phyloP scores from a whole-genome alignment of 2,888 invertebrate species.

The Sesia bembeciformis region DNA sequence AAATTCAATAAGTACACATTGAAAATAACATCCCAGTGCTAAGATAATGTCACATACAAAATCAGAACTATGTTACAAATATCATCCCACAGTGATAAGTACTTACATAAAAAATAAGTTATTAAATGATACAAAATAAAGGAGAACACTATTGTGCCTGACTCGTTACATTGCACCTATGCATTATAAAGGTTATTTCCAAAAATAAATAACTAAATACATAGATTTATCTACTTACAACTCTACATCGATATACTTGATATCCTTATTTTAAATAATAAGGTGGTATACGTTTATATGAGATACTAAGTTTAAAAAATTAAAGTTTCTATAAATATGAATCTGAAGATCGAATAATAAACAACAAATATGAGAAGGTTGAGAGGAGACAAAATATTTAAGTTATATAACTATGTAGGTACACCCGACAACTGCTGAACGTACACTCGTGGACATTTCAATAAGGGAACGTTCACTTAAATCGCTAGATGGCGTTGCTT shows the following conservation, averaged over 20 bases:
- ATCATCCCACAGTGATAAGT: neutral
- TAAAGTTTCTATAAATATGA: neutral
- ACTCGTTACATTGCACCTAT: constrained; percentile 40
- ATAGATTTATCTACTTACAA: constrained; percentile 26
- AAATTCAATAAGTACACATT: no score
- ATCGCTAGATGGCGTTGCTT: no score
- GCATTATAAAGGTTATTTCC: constrained; percentile 49
- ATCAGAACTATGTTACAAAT: neutral
- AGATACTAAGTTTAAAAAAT: neutral
- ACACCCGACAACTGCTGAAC: no score
- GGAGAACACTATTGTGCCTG: constrained; percentile 6
- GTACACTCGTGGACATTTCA: no score
- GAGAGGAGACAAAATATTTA: no score
- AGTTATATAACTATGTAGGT: no score
- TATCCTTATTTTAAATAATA: constrained; percentile 59
- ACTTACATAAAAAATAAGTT: neutral
- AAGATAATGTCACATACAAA: no score
- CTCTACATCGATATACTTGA: constrained; percentile 49
- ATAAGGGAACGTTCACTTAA: no score
- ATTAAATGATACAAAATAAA: neutral
- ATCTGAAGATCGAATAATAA: no score
- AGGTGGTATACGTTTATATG: constrained; percentile 59
- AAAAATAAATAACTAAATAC: constrained; percentile 61
- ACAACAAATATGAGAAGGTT: no score
- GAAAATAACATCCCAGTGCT: no score